A percentile compares a stretch with the other conserved stretches of the same genome.
These are phyloP conservation scores for Eumaeus atala DNA, from an alignment of 1,140 invertebrate species.

Conservation along the genomic window DNA sequence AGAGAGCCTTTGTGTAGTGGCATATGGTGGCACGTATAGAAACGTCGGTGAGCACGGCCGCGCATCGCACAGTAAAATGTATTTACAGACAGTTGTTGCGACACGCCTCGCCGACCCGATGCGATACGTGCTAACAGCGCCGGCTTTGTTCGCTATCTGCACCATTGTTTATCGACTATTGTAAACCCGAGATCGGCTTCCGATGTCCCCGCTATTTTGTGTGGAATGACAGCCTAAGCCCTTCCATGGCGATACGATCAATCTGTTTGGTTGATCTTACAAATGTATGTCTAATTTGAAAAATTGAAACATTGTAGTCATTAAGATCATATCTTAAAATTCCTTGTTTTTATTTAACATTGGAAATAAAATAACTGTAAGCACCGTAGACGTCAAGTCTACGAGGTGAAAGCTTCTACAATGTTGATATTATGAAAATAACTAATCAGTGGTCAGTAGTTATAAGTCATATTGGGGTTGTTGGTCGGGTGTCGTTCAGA, in stretches of 20 bases:
- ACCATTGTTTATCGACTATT: conserved; percentile 65
- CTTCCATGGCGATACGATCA: neutral
- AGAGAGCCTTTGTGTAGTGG: conserved; percentile 13
- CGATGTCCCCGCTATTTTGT: conserved; percentile 28
- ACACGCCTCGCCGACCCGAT: conserved; percentile 53
- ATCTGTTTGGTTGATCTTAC: too few species aligned
- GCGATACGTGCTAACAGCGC: conserved; percentile 42
- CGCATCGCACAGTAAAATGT: conserved; percentile 53
- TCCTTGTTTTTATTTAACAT: too few species aligned
- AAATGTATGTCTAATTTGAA: too few species aligned
- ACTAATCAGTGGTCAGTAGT: too few species aligned
- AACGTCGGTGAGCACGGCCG: conserved; percentile 30
- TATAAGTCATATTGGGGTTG: too few species aligned
- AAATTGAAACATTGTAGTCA: too few species aligned
- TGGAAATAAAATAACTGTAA: too few species aligned
- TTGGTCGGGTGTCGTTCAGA: too few species aligned
- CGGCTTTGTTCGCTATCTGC: conserved; percentile 51
- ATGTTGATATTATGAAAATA: too few species aligned
- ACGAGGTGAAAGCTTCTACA: too few species aligned
- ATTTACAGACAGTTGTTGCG: conserved; percentile 51
- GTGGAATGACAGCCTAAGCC: conserved; percentile 48
- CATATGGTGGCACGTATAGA: conserved; percentile 11
- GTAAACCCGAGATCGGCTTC: conserved; percentile 31
- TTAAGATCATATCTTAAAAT: too few species aligned
- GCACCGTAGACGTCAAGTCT: too few species aligned